Percentiles rank a stretch among this genome's conserved stretches.
These are phyloP conservation scores for Cacoxenus indagator DNA, from an alignment of 2,888 invertebrate species.

Conservation along the genomic window DNA sequence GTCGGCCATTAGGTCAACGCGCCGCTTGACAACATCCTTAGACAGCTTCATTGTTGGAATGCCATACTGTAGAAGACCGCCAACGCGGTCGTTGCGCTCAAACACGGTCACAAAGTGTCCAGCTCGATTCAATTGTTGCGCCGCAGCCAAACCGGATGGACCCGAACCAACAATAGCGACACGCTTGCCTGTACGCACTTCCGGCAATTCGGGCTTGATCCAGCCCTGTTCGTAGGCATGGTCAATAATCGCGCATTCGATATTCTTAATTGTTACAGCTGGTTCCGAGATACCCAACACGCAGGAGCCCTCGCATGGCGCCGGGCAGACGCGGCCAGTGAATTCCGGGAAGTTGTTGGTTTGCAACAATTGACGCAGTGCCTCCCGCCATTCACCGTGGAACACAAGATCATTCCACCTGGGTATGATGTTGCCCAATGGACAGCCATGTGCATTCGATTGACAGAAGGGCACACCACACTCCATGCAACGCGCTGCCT, in stretches of 20 bases:
- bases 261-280: constrained; percentile 98
- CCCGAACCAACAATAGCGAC: constrained; percentile 96
- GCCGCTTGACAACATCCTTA: constrained; percentile 91
- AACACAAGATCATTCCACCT: constrained; percentile 99
- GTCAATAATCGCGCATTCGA: constrained; percentile 99
- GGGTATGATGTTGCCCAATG: constrained; percentile 97
- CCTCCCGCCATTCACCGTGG: constrained; percentile 93
- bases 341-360: constrained; percentile 99
- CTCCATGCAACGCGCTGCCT: constrained; percentile 98
- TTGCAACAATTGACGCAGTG: constrained; percentile 91
- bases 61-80: constrained; percentile 96
- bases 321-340: constrained; percentile 94
- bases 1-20: constrained; percentile 86
- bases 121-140: constrained; percentile 94
- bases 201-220: constrained; percentile 87
- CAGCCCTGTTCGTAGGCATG: constrained; percentile 97
- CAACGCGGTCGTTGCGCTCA: constrained; percentile 95
- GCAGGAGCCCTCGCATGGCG: constrained; percentile 99
- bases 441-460: constrained; percentile 92
- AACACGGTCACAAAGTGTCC: constrained; percentile 97
- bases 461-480: constrained; percentile 99
- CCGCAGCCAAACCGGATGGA: constrained; percentile 94
- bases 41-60: constrained; percentile 99
- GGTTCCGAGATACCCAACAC: constrained; percentile 96
- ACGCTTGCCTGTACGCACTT: constrained; percentile 81